These are phyloP conservation scores for Holacanthus passer DNA, from an alignment of 2,113 vertebrate species.

Conservation along the genomic window DNA sequence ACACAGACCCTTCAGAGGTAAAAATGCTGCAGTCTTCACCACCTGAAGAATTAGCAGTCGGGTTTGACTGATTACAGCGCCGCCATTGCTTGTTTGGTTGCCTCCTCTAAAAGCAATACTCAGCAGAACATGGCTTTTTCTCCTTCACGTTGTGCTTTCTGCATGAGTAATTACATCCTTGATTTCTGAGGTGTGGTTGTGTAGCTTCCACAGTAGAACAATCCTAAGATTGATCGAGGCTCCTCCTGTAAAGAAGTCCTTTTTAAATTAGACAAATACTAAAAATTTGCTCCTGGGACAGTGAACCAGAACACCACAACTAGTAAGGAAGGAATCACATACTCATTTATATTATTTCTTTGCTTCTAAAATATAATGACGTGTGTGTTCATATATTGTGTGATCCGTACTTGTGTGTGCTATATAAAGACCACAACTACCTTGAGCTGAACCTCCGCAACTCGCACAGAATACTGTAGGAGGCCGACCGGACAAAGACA, in stretches of 20 bases:
- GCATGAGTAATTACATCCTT: conserved; percentile 98
- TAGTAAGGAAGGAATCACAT: conserved; percentile 19
- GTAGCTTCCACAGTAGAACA: conserved; percentile 92
- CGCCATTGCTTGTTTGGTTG: conserved; percentile 88
- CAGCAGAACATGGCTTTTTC: conserved; percentile 94
- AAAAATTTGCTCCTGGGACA: conserved; percentile 82
- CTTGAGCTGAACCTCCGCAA: conserved; percentile 36
- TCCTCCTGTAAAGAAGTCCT: conserved; percentile 89
- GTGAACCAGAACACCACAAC: conserved; percentile 79
- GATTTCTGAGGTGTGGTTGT: conserved; percentile 97
- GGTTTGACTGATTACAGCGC: conserved; percentile 96
- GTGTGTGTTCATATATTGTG: not conserved
- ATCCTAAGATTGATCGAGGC: conserved; percentile 92
- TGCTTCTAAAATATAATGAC: conserved; percentile 10
- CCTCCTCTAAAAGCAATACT: conserved; percentile 94
- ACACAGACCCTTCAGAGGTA: conserved; percentile 33
- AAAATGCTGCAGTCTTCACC: conserved; percentile 85
- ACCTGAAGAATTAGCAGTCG: conserved; percentile 94
- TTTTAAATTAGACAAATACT: conserved; percentile 89
- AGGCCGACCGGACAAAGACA: conserved; percentile 75
- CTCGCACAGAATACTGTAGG: conserved; percentile 58
- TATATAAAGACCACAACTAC: conserved; percentile 29
- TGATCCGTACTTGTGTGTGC: conserved; percentile 1
- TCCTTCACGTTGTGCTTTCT: conserved; percentile 94
- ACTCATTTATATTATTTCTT: conserved; percentile 22